phyloP scores from a whole-genome alignment of 2,888 invertebrate genomes.

The Metopia argyrocephala region DNA sequence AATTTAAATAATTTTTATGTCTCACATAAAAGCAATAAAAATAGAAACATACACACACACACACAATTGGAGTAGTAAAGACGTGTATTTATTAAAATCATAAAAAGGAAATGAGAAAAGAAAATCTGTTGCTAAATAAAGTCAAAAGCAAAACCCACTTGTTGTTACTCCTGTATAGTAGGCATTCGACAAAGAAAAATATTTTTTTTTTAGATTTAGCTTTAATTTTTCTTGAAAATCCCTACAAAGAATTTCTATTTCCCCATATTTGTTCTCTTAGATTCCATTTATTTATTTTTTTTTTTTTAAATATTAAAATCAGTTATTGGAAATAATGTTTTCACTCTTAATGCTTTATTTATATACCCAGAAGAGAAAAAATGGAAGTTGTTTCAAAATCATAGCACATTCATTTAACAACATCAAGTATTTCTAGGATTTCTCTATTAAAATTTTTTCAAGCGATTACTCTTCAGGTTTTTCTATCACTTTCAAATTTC shows the following conservation, averaged over 20 bases:
- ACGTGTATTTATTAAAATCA: background rate
- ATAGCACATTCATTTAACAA: no score
- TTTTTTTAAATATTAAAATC: no score
- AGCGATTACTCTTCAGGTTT: no score
- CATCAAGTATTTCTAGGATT: no score
- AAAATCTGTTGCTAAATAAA: no score
- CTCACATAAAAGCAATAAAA: constrained; percentile 42
- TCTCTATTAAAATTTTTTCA: no score
- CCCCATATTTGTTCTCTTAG: constrained; percentile 73
- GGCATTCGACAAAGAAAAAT: background rate
- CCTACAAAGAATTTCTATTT: constrained; percentile 73
- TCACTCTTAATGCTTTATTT: no score
- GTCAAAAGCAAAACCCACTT: background rate
- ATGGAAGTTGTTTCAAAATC: no score
- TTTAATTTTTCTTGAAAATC: constrained; percentile 7
- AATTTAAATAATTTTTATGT: constrained; percentile 54
- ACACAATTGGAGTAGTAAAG: background rate
- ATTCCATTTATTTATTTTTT: no score
- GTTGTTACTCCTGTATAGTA: background rate
- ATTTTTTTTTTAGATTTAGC: background rate
- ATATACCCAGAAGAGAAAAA: no score
- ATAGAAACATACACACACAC: constrained; percentile 28
- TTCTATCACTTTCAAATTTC: no score
- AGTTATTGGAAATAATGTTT: no score
- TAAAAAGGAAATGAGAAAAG: background rate